Evolutionary conservation across 2,888 invertebrate genomes (phyloP), one percentile per base, ranked within the genome.

Genomic region (Timema cristinae): DNA sequence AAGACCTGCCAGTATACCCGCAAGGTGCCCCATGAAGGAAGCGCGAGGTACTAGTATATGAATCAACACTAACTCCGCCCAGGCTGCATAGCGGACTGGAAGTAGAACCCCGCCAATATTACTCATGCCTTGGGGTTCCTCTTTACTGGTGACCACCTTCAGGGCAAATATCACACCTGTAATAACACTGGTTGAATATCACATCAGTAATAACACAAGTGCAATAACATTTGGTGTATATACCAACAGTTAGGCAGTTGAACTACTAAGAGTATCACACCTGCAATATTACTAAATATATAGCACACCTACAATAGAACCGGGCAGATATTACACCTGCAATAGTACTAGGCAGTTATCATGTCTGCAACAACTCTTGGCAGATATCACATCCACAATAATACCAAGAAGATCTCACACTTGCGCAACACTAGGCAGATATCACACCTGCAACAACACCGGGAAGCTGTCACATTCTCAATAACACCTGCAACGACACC

Each of bases 21-120:
- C 86, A 48, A 89, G 80, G 79, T 89, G 89, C 50, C 89, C 89
- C 76, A 85, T 75, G 77, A 89, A 88, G 1, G 89, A 89, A 2
- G 87, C 85, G 77, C 87, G 86, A 13, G 89, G 89, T 4, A 87
- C 86, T 50, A 88, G 78, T 1, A 89, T 50, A 76, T 89, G 87
- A 75, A 90, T 89, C 10, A 88, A 79, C 13, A 87, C 71, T 51
- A 89, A 79, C 77, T 89, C 89, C 0, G 83, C 83, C 89, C 89
- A 89, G 70, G 86, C 87, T 1, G 87, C 85, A 77, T 84, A 82
- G 77, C 83, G 83, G 51, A 83, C 83, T 1, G 86, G 86, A 4
- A 87, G 83, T 61, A 82, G 81, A 9, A 83, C 76, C 10, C 82
- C 82, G 49, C 79, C 80, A 0, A 84, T 77, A 5, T 52, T 50